These are phyloP conservation scores for Phthorimaea operculella DNA, from an alignment of 1,140 invertebrate genomes.

Conservation along the genomic window DNA sequence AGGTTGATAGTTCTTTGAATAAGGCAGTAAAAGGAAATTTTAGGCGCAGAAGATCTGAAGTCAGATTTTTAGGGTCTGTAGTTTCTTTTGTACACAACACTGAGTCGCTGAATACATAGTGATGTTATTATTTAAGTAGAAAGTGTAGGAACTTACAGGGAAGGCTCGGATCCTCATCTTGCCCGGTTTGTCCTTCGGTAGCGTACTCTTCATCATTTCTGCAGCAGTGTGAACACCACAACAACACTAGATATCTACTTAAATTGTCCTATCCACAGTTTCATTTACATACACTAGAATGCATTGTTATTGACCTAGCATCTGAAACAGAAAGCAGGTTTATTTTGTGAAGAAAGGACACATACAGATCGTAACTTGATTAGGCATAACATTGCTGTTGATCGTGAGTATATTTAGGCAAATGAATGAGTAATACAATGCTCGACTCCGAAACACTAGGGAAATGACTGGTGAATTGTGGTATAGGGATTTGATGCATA, in stretches of 20 bases:
- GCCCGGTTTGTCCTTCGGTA: constrained; percentile 85
- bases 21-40: no score
- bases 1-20: no score
- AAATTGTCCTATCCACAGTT: constrained; percentile 24
- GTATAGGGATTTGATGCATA: not conserved
- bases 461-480: not conserved
- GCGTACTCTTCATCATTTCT: constrained; percentile 78
- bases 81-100: no score
- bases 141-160: constrained; percentile 78
- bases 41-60: no score
- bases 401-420: no score
- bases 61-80: no score
- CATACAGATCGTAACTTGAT: no score
- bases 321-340: constrained; percentile 44
- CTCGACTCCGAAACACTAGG: not conserved
- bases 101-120: no score
- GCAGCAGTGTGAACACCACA: constrained; percentile 31
- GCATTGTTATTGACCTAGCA: constrained; percentile 53
- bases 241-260: constrained; percentile 32
- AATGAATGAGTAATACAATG: not conserved
- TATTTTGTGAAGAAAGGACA: no score
- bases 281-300: constrained; percentile 51
- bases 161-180: constrained; percentile 98
- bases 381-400: no score
- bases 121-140: no score